These are phyloP conservation scores for Bradynema listronoti DNA, from an alignment of 1,140 invertebrate species.

Conservation along the genomic window DNA sequence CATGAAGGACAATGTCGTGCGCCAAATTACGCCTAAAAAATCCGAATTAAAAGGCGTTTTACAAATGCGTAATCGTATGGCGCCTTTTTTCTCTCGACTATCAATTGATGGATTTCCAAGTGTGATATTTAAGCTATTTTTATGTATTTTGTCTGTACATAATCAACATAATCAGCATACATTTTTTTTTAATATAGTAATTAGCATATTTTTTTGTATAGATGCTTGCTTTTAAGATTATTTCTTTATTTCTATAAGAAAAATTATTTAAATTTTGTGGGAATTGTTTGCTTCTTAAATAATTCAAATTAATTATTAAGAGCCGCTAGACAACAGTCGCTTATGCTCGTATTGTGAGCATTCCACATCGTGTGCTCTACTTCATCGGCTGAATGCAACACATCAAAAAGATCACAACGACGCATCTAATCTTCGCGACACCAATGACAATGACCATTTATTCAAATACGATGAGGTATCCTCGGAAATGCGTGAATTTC, in stretches of 20 bases:
- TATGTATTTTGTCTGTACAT: neutral
- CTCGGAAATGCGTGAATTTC: constrained; percentile 20
- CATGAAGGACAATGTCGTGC: constrained; percentile 18
- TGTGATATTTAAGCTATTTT: neutral
- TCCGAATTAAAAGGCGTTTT: constrained; percentile 18
- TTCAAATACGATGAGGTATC: constrained; percentile 12
- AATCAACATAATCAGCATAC: neutral
- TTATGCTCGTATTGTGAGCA: constrained; percentile 4
- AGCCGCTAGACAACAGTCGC: neutral
- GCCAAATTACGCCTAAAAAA: constrained; percentile 7
- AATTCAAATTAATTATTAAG: constrained; percentile 2
- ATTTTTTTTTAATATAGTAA: neutral
- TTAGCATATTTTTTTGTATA: constrained; percentile 8
- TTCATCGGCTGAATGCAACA: neutral
- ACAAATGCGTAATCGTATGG: constrained; percentile 26
- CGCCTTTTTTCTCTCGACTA: constrained; percentile 10
- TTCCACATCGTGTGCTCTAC: neutral
- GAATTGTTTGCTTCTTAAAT: too few species aligned
- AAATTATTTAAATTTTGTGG: too few species aligned
- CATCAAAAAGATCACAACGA: too few species aligned
- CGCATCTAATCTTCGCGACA: too few species aligned
- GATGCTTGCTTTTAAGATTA: too few species aligned
- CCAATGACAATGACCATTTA: too few species aligned
- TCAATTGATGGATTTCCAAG: constrained; percentile 21
- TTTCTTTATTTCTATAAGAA: too few species aligned